phyloP scores from a whole-genome alignment of 2,888 invertebrate genomes.

The Minunthozetes semirufus region DNA sequence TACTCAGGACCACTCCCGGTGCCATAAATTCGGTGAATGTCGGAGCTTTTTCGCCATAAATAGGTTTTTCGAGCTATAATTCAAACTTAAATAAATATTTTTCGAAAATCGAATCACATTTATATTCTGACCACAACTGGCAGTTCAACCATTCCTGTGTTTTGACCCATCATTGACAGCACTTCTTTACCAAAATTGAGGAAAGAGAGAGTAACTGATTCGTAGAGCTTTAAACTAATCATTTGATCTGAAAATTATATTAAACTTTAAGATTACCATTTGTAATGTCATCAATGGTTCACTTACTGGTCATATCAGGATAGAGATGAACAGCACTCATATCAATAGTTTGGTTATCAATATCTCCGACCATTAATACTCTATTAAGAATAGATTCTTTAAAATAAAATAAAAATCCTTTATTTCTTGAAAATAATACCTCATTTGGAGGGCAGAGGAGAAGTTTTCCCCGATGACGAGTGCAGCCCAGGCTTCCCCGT shows the following conservation, averaged over 20 bases:
- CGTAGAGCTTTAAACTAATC: conserved; percentile 78
- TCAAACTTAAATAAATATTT: conserved; percentile 37
- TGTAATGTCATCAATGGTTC: background rate
- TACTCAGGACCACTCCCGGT: conserved; percentile 87
- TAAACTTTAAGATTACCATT: background rate
- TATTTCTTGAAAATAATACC: conserved; percentile 5
- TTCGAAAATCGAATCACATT: conserved; percentile 22
- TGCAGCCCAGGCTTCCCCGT: conserved; percentile 79
- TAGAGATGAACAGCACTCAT: conserved; percentile 80
- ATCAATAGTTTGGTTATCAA: conserved; percentile 76
- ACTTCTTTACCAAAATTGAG: conserved; percentile 71
- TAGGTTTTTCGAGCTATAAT: conserved; percentile 38
- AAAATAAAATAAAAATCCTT: background rate
- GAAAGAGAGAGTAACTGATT: conserved; percentile 77
- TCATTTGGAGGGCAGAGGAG: conserved; percentile 65
- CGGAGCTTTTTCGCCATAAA: conserved; percentile 51
- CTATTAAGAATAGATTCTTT: conserved; percentile 54
- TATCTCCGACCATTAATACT: conserved; percentile 65
- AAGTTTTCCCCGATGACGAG: conserved; percentile 83
- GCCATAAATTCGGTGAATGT: conserved; percentile 94
- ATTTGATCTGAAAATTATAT: conserved; percentile 70
- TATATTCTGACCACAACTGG: conserved; percentile 46
- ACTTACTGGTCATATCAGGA: conserved; percentile 70
- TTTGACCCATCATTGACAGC: conserved; percentile 65
- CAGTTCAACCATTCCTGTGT: conserved; percentile 65